Evolutionary conservation across 2,797 vertebrate species (phyloP).

Genomic region (Cirrhinus mrigala): DNA sequence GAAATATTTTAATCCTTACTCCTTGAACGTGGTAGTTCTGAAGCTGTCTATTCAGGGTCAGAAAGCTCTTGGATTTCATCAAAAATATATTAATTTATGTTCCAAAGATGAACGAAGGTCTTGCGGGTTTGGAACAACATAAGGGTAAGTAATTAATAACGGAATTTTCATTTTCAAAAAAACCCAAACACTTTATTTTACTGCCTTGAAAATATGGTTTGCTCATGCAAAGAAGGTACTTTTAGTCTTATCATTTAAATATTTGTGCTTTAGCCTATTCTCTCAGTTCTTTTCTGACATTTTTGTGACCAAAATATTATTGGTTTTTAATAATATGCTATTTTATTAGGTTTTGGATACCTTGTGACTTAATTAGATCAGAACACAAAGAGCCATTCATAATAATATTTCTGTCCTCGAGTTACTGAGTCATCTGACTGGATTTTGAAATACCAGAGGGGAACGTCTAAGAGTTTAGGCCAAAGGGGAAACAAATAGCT

Average conservation of each 20-base stretch:
- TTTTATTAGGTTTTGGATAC: not conserved
- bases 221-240: not conserved
- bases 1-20: too few relatives aligned
- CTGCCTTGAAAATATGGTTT: not conserved
- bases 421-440: slow-evolving; percentile 22
- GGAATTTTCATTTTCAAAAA: not conserved
- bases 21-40: too few relatives aligned
- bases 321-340: not conserved
- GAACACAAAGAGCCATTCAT: slow-evolving; percentile 1
- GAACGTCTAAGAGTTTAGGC: not conserved
- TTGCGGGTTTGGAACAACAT: too few relatives aligned
- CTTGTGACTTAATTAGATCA: not conserved
- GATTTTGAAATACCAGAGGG: slow-evolving; percentile 13
- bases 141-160: too few relatives aligned
- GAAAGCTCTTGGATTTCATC: too few relatives aligned
- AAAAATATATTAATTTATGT: too few relatives aligned
- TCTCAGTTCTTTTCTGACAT: not conserved
- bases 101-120: too few relatives aligned
- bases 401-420: slow-evolving; percentile 4
- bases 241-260: not conserved
- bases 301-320: slow-evolving; percentile 3
- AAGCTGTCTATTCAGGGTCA: too few relatives aligned
- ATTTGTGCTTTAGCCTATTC: not conserved
- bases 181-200: not conserved
- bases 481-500: slow-evolving; percentile 31